These are phyloP conservation scores for Tachystola acroxantha DNA, from an alignment of 2,888 invertebrate species.

Conservation along the genomic window DNA sequence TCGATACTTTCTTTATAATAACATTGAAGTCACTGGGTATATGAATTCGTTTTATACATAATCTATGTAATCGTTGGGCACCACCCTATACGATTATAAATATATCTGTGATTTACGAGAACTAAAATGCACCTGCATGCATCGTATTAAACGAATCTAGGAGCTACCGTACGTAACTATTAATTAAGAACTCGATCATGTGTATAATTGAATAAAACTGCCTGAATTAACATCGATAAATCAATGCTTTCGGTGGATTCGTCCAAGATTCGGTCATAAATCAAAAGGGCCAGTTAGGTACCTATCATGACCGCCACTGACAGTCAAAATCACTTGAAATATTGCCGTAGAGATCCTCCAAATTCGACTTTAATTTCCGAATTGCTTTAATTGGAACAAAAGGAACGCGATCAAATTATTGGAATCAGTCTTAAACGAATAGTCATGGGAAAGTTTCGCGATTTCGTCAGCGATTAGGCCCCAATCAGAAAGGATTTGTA, in stretches of 20 bases:
- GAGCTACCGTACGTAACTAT: constrained; percentile 25
- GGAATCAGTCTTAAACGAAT: constrained; percentile 48
- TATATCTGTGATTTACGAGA: no score
- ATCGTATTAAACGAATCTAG: no score
- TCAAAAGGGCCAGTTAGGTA: constrained; percentile 38
- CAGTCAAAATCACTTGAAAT: constrained; percentile 60
- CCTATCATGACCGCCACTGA: constrained; percentile 28
- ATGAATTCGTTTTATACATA: no score
- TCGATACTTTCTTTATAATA: no score
- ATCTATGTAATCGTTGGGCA: no score
- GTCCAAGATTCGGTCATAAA: constrained; percentile 46
- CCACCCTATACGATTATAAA: no score
- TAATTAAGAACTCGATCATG: constrained; percentile 23
- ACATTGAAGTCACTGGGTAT: no score
- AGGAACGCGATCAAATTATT: constrained; percentile 42
- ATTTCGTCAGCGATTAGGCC: constrained; percentile 57
- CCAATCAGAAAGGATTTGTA: constrained; percentile 62
- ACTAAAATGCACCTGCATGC: no score
- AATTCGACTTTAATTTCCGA: constrained; percentile 58
- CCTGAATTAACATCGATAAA: constrained; percentile 53
- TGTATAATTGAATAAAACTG: constrained; percentile 55
- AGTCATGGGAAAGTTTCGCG: constrained; percentile 65
- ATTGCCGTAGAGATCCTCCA: constrained; percentile 41
- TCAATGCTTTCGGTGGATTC: no score
- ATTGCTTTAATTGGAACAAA: constrained; percentile 67